Percentiles rank a stretch among this genome's conserved stretches.
Evolutionary conservation across 2,888 invertebrate genomes (phyloP).

Genomic region (Hydrotaea cyrtoneurina): DNA sequence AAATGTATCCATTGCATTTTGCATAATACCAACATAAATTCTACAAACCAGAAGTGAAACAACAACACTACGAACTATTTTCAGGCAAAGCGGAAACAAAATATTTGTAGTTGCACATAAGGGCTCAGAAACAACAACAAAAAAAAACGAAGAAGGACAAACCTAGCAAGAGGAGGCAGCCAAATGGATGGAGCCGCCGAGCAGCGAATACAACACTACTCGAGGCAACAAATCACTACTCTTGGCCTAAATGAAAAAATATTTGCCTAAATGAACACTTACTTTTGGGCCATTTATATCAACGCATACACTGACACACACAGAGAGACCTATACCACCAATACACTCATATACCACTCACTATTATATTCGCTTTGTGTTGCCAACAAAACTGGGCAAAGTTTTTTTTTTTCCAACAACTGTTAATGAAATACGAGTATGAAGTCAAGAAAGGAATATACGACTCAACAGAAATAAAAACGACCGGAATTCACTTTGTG

Average conservation of each 20-base stretch:
- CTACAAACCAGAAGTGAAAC: conserved; percentile 40
- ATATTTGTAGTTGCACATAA: conserved; percentile 29
- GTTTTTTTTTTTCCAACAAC: conserved; percentile 37
- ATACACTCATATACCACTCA: not conserved
- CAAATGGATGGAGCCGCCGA: not conserved
- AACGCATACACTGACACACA: not conserved
- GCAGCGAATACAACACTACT: not conserved
- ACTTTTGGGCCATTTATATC: conserved; percentile 2
- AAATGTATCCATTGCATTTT: conserved; percentile 33
- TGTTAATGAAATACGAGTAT: conserved; percentile 48
- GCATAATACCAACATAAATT: conserved; percentile 56
- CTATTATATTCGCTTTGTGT: not conserved
- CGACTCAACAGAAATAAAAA: too few relatives aligned
- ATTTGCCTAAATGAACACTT: conserved; percentile 26
- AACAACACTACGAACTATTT: not conserved
- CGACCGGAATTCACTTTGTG: not conserved
- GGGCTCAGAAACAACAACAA: not conserved
- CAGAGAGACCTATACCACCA: not conserved
- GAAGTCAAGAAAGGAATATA: not conserved
- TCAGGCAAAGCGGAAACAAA: conserved; percentile 38
- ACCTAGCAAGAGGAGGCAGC: not conserved
- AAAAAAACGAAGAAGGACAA: not conserved
- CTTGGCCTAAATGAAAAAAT: conserved; percentile 16
- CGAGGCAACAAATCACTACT: conserved; percentile 29
- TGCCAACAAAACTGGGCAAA: conserved; percentile 15